Evolutionary conservation across 23 tunicate species (phyloP).

Genomic region (Aplidium turbinatum): DNA sequence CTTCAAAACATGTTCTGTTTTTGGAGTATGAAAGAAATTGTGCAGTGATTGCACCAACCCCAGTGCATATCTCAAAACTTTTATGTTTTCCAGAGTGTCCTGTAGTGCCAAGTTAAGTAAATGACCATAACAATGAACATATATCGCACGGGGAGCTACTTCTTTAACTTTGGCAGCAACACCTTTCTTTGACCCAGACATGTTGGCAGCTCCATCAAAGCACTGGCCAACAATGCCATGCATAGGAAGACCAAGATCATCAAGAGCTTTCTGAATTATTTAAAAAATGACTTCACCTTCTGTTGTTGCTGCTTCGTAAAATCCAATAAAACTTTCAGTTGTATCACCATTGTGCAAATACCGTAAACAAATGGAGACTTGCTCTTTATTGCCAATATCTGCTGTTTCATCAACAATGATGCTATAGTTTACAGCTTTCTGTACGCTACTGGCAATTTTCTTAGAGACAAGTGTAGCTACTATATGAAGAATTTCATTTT

Average conservation of each 20-base stretch:
- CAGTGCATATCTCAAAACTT: conserved; percentile 6
- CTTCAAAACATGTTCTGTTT: conserved; percentile 14
- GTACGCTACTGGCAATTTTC: not conserved
- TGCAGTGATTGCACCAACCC: conserved; percentile 10
- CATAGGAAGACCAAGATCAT: conserved; percentile 1
- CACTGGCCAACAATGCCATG: conserved; percentile 16
- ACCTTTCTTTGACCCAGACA: conserved; percentile 28
- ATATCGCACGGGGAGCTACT: conserved; percentile 19
- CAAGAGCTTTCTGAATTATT: not conserved
- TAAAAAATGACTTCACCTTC: conserved; percentile 19
- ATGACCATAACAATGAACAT: conserved; percentile 45
- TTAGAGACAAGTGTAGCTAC: conserved; percentile 6
- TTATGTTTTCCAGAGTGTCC: conserved; percentile 6
- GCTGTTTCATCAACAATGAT: conserved; percentile 50
- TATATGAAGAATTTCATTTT: conserved; percentile 46
- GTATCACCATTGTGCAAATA: conserved; percentile 10
- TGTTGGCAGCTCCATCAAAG: conserved; percentile 31
- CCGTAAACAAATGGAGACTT: conserved; percentile 35
- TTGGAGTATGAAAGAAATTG: conserved; percentile 20
- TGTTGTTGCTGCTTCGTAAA: conserved; percentile 1
- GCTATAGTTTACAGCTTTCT: not conserved
- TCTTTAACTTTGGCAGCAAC: conserved; percentile 19
- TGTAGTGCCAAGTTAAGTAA: conserved; percentile 36
- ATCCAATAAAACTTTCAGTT: conserved; percentile 26
- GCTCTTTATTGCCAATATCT: conserved; percentile 34